A percentile compares a stretch with the other conserved stretches of the same genome.
phyloP scores from a whole-genome alignment of 2,113 vertebrate species.

The Micromys minutus region DNA sequence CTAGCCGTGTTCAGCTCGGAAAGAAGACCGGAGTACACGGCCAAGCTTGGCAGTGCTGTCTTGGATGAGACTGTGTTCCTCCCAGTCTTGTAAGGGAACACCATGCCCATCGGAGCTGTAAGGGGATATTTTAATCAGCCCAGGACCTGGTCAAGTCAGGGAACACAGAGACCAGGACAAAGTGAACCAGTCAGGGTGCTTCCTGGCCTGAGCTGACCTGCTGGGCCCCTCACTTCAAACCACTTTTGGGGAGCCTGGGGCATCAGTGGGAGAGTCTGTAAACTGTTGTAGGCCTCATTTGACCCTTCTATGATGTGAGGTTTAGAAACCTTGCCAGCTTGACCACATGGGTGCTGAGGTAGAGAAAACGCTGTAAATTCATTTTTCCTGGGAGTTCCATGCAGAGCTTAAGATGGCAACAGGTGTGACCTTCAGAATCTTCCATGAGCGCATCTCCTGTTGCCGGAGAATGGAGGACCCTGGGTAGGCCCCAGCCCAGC shows the following conservation, averaged over 20 bases:
- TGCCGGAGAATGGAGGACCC: background rate
- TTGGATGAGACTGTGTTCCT: background rate
- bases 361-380: background rate
- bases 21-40: background rate
- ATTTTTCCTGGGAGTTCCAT: background rate
- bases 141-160: conserved; percentile 33
- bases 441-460: too few relatives aligned
- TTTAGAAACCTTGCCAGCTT: background rate
- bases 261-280: background rate
- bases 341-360: background rate
- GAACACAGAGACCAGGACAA: conserved; percentile 50
- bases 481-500: background rate
- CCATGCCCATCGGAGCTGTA: background rate
- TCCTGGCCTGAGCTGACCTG: conserved; percentile 20
- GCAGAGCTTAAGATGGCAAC: background rate
- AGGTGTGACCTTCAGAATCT: background rate
- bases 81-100: conserved; percentile 57
- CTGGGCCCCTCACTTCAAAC: background rate
- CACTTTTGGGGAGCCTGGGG: background rate
- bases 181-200: conserved; percentile 38
- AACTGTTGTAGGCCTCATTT: background rate
- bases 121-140: conserved; percentile 65
- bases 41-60: background rate
- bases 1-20: background rate
- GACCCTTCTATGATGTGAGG: background rate